Base-by-base conservation (phyloP, 2,113 vertebrate genomes). In the Chrysochloris asiatica region DNA sequence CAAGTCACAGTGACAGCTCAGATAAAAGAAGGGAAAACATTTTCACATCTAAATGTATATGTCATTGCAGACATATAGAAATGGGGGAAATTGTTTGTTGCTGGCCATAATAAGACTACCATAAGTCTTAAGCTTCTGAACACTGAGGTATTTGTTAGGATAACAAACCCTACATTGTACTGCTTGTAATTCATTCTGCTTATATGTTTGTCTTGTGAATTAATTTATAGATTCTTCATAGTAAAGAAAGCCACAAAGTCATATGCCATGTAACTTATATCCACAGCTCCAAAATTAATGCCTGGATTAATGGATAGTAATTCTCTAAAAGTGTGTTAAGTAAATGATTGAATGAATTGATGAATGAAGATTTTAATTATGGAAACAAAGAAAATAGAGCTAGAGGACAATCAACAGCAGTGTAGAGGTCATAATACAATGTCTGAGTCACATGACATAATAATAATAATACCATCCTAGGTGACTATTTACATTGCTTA, bases 301-400 rank as follows among this genome's bases (percentile, higher is more conserved):
- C 0, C 41, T 90, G 26, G 24, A 45, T 63, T 21, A 33, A 50
- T n/a, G 41, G 48, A 65, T 24, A 69, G 24, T n/a, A 86, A 83
- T 56, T 41, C 21, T 52, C 30, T 83, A 38, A 83, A 88, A 80
- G 16, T 24, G 2, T 83, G 47, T 28, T 59, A 24, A 83, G 24
- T 83, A n/a, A 76, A 59, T 38, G 4, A 95, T 56, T 77, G 43
- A 88, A 67, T 88, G 30, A 75, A 59, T n/a, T 6, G 41, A 43
- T 72, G 38, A 94, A 71, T 84, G 47, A 88, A 61, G 24, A 36
- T 76, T 93, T 86, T 72, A 59, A 28, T 78, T 67, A 90, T 33
- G 76, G 3, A 48, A 86, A 82, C 54, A 91, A 52, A 38, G 50
- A 24, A 69, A 83, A 65, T 43, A 59, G 2, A 75, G 8, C 45